Evolutionary conservation across 2,888 invertebrate species (phyloP), one percentile per base, ranked within the genome.

Genomic region (Celastrina argiolus): DNA sequence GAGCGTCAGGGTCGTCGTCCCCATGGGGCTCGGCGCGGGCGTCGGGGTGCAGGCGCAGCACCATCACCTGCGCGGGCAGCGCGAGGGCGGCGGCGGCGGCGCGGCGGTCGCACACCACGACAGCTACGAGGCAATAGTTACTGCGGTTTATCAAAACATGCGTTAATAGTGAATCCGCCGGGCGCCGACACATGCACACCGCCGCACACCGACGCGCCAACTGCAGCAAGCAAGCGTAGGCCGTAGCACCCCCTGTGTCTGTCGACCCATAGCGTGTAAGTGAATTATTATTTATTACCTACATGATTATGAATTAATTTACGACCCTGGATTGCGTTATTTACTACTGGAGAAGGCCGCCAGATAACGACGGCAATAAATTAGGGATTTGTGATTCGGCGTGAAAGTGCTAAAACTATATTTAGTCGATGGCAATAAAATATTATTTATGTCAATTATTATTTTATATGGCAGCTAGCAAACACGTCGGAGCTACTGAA

Each of bases 101-200:
- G 36, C 6, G 18, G 4, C 18, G 18, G 36, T 61, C 61, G 61
- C 61, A 61, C 39, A 39, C 61, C 61, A 61, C 61, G 14, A 61
- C 61, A 36, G 61, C 61, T 61, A 39, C 61, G 39, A 39, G 61
- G 36, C 61, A 36, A 61, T 39, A 61, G 18, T 61, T 59, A 59
- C 59, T 59, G 59, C 59, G 31, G 31, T 59, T 59, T 59, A 59
- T 59, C 59, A 59, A 59, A 59, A 59, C 59, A 18, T 34, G 59
- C 16, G 16, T 59, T 59, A 59, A 59, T 59, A 16, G 10, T 34
- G 18, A 16, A 16, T 31, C 12, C 12, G 51, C 51, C 22, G 26
- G 4, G 51, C 51, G 12, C 51, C 51, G 51, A 51, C 51, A 51
- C 51, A 51, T 51, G 51, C 51, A 36, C 36, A 51, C 22, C 51